Percentiles rank a stretch among this genome's conserved stretches.
Evolutionary conservation across 30 jellyfish, hydroid and myxozoan genomes (phyloP).

Genomic region (Chrysaora quinquecirrha): DNA sequence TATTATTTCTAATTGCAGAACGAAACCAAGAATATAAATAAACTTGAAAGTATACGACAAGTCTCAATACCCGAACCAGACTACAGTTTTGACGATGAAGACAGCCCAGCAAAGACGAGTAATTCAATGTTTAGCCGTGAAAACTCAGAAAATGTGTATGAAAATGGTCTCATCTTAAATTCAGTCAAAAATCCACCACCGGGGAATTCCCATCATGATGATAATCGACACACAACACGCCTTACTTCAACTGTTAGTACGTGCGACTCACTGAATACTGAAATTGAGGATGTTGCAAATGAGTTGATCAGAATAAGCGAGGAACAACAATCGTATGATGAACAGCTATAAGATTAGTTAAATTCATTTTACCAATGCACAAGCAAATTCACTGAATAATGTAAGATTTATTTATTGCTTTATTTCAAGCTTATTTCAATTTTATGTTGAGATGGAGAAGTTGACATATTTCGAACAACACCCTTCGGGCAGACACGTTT

Average conservation of each 20-base stretch:
- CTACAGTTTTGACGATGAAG: not conserved
- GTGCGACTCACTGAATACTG: slow-evolving; percentile 1
- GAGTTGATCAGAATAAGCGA: slow-evolving; percentile 62
- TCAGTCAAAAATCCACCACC: slow-evolving; percentile 20
- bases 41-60: no score
- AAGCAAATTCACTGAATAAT: no score
- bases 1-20: no score
- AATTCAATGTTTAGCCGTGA: not conserved
- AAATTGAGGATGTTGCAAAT: slow-evolving; percentile 61
- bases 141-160: slow-evolving; percentile 12
- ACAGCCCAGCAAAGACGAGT: not conserved
- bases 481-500: no score
- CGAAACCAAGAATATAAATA: no score
- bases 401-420: no score
- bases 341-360: no score
- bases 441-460: no score
- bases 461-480: no score
- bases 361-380: no score
- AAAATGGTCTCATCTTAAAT: slow-evolving; percentile 46
- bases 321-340: no score
- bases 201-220: not conserved
- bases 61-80: slow-evolving; percentile 8
- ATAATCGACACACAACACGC: not conserved
- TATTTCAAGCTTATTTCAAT: no score
- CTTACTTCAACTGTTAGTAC: not conserved